Base-by-base conservation (phyloP, 30 jellyfish, hydroid and myxozoan genomes). In the Hydractinia symbiolongicarpus region DNA sequence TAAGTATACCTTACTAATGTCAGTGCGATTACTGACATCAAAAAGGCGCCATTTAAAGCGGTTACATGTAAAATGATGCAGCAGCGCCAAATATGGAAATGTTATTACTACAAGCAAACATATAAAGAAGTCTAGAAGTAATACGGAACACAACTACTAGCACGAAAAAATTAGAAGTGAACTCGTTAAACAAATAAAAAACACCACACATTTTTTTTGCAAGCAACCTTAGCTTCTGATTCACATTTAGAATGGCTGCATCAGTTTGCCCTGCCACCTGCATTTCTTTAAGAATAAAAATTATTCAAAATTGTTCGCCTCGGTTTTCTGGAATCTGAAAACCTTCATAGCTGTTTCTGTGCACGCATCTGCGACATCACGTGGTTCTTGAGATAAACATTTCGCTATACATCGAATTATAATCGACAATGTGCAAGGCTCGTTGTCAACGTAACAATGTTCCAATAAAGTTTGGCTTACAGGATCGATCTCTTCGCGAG, bases 361-460 rank as follows among this genome's bases (percentile, higher is more conserved):
- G 50, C 89, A 71, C 40, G 71, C 95, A 20, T 86, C 95, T 6
- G 95, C 97, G 77, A 90, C 94, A 30, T 81, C 89, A 67, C 92
- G 82, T 67, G 90, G 84, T 54, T 90, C 97, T 82, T 90, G 93
- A 61, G 88, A 76, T 71, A 90, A 50, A 73, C 95, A 86, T 56
- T 90, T 86, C 44, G 97, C 97, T 70, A 90, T 82, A 85, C 95
- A 90, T 68, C 95, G 88, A 14, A 85, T 84, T 6, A 86, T 74
- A 15, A 90, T 88, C 4, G 97, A 91, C 61, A 90, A 69, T 5
- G 97, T 85, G 88, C 95, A 85, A 9, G 97, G 97, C 75, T 90
- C 97, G 57, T 90, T 90, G 77, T 88, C 97, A 9, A 87, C 95
- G 52, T 49, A 76, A 70, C 94, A 81, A 79, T 76, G 84, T 17